Conservation (phyloP, 1,140 invertebrate species). For the Adelges cooleyi region DNA sequence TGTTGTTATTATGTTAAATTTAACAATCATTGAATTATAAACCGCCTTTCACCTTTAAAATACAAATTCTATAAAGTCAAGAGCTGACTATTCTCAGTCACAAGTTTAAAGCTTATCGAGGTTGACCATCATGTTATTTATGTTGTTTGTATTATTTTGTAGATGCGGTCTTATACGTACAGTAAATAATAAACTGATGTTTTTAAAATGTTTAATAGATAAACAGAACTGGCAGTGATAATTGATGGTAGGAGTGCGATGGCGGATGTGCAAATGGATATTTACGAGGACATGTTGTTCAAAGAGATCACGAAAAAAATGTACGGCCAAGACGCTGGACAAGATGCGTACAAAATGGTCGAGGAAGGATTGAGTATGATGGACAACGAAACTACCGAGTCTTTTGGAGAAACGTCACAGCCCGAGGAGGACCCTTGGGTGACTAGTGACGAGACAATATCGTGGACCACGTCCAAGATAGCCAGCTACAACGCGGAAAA, state of each 20-base stretch:
- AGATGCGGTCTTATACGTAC: no score
- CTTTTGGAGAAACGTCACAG: not conserved
- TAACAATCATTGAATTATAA: no score
- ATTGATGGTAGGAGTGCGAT: conserved; percentile 18
- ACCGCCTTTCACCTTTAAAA: no score
- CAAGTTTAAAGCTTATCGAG: no score
- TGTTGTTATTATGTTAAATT: no score
- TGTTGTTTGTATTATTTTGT: no score
- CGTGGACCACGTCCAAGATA: conserved; percentile 58
- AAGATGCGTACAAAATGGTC: conserved; percentile 33
- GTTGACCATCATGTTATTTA: no score
- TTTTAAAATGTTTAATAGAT: no score
- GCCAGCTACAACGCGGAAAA: conserved; percentile 59
- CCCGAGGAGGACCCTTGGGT: conserved; percentile 51
- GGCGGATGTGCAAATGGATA: conserved; percentile 40
- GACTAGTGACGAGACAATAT: conserved; percentile 51
- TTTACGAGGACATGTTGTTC: conserved; percentile 63
- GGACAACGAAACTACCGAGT: not conserved
- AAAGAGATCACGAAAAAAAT: conserved; percentile 83
- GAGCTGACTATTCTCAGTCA: no score
- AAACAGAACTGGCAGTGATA: not conserved
- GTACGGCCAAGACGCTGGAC: conserved; percentile 65
- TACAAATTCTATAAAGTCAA: no score
- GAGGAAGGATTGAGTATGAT: conserved; percentile 26
- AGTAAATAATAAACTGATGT: no score